Evolutionary conservation across 30 jellyfish, hydroid and myxozoan genomes (phyloP).

Genomic region (Haliclystus octoradiatus): DNA sequence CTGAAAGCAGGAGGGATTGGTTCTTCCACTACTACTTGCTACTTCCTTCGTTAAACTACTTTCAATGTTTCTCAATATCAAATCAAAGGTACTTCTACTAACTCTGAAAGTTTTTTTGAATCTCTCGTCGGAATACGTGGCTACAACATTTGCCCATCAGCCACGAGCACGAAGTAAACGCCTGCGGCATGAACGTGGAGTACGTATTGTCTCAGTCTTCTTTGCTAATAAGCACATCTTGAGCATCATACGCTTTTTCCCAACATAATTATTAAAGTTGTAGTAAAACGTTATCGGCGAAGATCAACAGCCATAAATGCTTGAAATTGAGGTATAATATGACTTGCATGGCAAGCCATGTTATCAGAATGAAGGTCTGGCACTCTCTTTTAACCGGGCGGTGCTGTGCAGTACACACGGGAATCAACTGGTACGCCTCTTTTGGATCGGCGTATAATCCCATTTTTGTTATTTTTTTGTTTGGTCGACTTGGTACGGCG

Average conservation of each 20-base stretch:
- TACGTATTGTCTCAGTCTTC: neutral
- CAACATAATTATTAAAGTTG: too few species aligned
- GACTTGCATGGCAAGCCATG: too few species aligned
- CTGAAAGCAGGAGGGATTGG: conserved; percentile 55
- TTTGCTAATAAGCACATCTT: neutral
- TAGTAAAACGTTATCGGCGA: too few species aligned
- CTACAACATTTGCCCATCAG: neutral
- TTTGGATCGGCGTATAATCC: too few species aligned
- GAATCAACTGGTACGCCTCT: too few species aligned
- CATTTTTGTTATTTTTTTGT: too few species aligned
- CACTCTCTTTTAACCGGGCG: too few species aligned
- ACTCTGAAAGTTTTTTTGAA: neutral
- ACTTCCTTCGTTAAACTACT: neutral
- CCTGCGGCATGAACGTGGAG: neutral
- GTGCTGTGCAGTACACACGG: too few species aligned
- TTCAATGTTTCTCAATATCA: neutral
- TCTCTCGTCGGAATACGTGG: neutral
- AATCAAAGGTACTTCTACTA: neutral
- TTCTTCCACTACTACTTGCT: neutral
- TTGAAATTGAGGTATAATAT: too few species aligned
- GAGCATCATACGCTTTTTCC: neutral
- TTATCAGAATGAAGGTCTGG: too few species aligned
- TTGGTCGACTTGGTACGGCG: too few species aligned
- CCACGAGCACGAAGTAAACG: neutral
- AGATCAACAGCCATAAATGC: too few species aligned